Base-by-base conservation (phyloP, 2,113 vertebrate species). In the Ptyas mucosa region DNA sequence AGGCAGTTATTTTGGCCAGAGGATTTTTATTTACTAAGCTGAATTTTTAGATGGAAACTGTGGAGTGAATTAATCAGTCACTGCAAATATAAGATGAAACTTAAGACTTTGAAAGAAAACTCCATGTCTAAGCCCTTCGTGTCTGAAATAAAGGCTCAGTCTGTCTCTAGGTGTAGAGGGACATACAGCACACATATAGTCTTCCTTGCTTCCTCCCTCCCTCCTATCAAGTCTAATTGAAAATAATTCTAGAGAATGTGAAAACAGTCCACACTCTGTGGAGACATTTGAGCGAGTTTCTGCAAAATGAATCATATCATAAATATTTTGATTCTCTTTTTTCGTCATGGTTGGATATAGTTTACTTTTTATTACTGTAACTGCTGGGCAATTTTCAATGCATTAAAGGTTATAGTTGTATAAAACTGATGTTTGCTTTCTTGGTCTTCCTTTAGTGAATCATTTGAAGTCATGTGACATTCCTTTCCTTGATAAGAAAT, bases 311-410 rank as follows among this genome's bases (percentile, higher is more conserved):
- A 8, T 64, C 15, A n/a, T 58, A 88, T 7, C 85, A 85, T 89
- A 34, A 96, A 94, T 91, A 54, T 94, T 81, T 61, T 85, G 87
- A 39, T 55, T n/a, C 23, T 3, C 43, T 46, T 18, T 39, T 39
- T 81, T 39, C 7, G 2, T 81, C 15, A 81, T 8, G 15, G 69
- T 81, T 20, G 34, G 69, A 81, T 20, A 2, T 81, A 39, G 2
- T 81, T 81, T 39, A 39, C 15, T 81, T 61, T 11, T 64, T 93
- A 89, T 61, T 88, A 93, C 9, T 61, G 18, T 12, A 69, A 23
- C 34, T 53, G 90, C 9, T 85, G 81, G 89, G 46, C 95, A 94
- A 93, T 57, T 93, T 81, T 69, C 81, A 89, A n/a, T 87, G 43
- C 12, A 1, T 51, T 64, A 20, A 87, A 23, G 18, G 81, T 69